These are phyloP conservation scores for Entomobrya proxima DNA, from an alignment of 2,888 invertebrate genomes.

Conservation along the genomic window DNA sequence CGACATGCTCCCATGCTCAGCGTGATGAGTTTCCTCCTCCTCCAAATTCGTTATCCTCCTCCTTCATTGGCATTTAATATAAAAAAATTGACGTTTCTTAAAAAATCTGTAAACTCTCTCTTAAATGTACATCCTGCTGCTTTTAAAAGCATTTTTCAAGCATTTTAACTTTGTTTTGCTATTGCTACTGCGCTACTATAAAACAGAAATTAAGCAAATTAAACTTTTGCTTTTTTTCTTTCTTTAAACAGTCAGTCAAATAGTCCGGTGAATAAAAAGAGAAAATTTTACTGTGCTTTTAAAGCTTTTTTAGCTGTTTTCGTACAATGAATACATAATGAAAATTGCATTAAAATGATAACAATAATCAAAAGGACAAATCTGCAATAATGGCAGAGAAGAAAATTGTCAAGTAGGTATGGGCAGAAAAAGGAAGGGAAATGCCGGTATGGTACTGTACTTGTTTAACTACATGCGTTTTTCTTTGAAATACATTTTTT, in stretches of 20 bases:
- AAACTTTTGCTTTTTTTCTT: background rate
- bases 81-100: background rate
- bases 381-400: background rate
- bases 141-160: background rate
- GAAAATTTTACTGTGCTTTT: background rate
- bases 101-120: constrained; percentile 5
- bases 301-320: no score
- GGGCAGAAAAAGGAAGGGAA: background rate
- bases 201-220: background rate
- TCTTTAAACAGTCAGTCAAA: background rate
- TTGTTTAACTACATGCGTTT: no score
- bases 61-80: background rate
- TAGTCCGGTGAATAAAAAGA: background rate
- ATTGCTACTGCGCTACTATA: no score
- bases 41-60: background rate
- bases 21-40: constrained; percentile 1
- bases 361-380: background rate
- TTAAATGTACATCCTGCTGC: background rate
- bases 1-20: background rate
- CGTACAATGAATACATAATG: background rate
- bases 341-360: background rate
- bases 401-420: background rate
- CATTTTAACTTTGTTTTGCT: no score
- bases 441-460: no score
- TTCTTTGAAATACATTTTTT: no score